phyloP scores from a whole-genome alignment of 1,140 invertebrate genomes.

The Charaxes varanes region DNA sequence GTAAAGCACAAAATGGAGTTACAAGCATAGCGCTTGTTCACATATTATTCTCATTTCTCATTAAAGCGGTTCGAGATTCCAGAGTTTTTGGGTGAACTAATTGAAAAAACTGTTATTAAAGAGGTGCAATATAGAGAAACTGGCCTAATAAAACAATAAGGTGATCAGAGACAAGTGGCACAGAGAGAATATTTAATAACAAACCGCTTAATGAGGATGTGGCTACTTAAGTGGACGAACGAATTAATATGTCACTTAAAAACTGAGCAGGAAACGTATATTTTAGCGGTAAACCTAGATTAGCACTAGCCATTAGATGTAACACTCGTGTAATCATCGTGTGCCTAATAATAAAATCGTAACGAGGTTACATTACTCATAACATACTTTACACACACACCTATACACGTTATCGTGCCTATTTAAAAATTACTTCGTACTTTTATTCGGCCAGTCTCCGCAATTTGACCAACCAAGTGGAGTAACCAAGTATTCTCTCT shows the following conservation, averaged over 20 bases:
- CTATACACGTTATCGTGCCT: too few relatives aligned
- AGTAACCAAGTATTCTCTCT: too few relatives aligned
- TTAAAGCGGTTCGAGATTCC: too few relatives aligned
- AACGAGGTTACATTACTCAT: constrained; percentile 7
- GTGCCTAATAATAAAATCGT: constrained; percentile 15
- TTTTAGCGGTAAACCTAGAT: constrained; percentile 55
- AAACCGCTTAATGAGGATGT: constrained; percentile 64
- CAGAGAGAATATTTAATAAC: constrained; percentile 49
- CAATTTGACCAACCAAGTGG: too few relatives aligned
- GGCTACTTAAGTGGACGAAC: constrained; percentile 48
- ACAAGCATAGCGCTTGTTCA: too few relatives aligned
- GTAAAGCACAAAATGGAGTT: too few relatives aligned
- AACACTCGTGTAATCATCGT: constrained; percentile 11
- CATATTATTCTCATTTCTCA: too few relatives aligned
- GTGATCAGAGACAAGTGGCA: constrained; percentile 21
- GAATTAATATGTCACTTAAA: constrained; percentile 62
- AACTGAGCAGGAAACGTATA: constrained; percentile 47
- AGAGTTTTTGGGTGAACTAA: too few relatives aligned
- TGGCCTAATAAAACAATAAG: background rate
- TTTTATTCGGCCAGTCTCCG: too few relatives aligned
- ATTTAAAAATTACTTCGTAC: too few relatives aligned
- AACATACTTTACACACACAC: too few relatives aligned
- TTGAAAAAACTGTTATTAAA: background rate
- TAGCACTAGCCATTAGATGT: constrained; percentile 33
- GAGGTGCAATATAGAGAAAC: background rate